Base-by-base conservation (phyloP, 2,113 vertebrate genomes). In the Misgurnus anguillicaudatus region DNA sequence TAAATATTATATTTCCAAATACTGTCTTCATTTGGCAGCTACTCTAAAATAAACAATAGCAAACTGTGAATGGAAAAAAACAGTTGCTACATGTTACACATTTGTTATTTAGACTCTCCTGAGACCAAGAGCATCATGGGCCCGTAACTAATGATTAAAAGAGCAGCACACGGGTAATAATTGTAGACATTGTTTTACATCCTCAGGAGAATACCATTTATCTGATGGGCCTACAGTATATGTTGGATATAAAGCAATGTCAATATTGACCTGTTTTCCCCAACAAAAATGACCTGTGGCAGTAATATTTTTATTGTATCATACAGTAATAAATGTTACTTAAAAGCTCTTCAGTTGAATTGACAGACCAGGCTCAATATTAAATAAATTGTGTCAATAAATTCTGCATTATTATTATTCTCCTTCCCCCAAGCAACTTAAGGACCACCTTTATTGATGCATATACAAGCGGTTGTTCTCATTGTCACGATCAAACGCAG, bases 121-220 rank as follows among this genome's bases (percentile, higher is more conserved):
- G 48, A 74, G 78, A 67, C 24, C 21, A 47, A 47, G n/a, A 66
- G 38, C 53, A 67, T 65, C 60, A 36, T 41, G 65, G 24, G 42
- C 62, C 70, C 9, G 16, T 65, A 75, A 65, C 61, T 74, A 80
- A 66, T 57, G 72, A 73, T 19, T 76, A 80, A 73, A 80, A 48
- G 41, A 60, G 61, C 48, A 75, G 53, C 63, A 24, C 62, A 60
- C 48, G 38, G 70, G 57, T 80, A 80, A 80, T 75, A 80, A 80
- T 75, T 80, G 78, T 51, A 48, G n/a, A 55, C 36, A 5, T 76
- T 62, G 24, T 75, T 62, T 13, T 13, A 17, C 14, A 58, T 69
- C 55, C 64, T 61, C 64, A 38, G 10, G 55, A 75, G 42, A 53
- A 39, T 9, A 39, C 31, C 8, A 39, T 45, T 75, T 64, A 64